Evolutionary conservation across 2,113 vertebrate genomes (phyloP).

Genomic region (Puma concolor): DNA sequence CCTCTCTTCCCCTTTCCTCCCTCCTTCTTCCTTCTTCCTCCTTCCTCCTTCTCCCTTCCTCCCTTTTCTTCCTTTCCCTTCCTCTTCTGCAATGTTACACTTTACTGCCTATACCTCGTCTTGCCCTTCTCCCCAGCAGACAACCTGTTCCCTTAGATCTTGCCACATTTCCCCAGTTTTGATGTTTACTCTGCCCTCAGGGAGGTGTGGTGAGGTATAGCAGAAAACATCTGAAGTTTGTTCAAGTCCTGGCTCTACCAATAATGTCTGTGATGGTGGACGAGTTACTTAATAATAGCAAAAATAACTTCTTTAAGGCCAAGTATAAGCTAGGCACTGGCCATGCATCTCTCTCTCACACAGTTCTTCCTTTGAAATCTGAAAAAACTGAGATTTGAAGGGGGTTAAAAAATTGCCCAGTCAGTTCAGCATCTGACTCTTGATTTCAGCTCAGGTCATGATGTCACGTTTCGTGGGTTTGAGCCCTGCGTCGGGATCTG

Average conservation of each 20-base stretch:
- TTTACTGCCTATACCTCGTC: not conserved
- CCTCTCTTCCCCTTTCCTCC: too few species aligned
- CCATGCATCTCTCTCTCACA: not conserved
- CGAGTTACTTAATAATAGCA: not conserved
- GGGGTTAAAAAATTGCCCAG: not conserved
- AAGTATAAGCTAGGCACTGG: not conserved
- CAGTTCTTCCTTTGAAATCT: not conserved
- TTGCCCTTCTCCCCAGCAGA: not conserved
- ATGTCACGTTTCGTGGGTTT: too few species aligned
- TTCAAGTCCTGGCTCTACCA: not conserved
- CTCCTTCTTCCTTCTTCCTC: rapidly evolving
- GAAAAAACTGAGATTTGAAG: not conserved
- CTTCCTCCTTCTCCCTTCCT: too few species aligned
- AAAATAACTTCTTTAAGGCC: not conserved
- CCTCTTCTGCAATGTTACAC: not conserved
- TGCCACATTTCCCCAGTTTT: not conserved
- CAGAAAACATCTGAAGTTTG: not conserved
- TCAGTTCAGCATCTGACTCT: too few species aligned
- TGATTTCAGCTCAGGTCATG: too few species aligned
- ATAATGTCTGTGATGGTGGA: not conserved
- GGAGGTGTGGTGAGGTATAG: not conserved
- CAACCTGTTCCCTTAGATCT: not conserved
- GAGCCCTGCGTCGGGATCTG: too few species aligned
- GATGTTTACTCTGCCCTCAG: not conserved
- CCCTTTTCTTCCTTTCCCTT: too few species aligned